These are phyloP conservation scores for Trematomus bernacchii DNA, from an alignment of 2,797 vertebrate species.

Conservation along the genomic window DNA sequence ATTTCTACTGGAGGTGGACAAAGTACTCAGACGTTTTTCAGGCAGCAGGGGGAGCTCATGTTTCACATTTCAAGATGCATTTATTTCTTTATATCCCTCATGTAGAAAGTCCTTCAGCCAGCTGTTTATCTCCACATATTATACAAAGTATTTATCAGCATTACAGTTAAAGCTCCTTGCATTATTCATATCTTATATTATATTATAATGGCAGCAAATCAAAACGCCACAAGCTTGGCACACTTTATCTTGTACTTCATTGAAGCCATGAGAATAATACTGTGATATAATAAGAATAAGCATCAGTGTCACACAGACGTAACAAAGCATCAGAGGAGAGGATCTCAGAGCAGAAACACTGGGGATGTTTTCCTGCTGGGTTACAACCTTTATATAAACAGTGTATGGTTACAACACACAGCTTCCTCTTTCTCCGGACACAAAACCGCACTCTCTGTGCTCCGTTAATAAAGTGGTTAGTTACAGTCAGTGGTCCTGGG, in stretches of 20 bases:
- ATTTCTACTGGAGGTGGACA: no score
- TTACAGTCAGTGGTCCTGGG: conserved; percentile 48
- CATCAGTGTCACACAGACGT: conserved; percentile 23
- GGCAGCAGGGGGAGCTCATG: conserved; percentile 71
- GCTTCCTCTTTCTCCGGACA: conserved; percentile 50
- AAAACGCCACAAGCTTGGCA: conserved; percentile 13
- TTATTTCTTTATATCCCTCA: neutral
- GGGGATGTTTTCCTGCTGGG: conserved; percentile 54
- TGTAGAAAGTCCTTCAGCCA: conserved; percentile 25
- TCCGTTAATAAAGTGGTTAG: conserved; percentile 61
- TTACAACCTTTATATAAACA: conserved; percentile 13
- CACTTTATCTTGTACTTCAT: conserved; percentile 1
- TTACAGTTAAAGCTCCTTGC: neutral
- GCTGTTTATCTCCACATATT: conserved; percentile 32
- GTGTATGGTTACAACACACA: conserved; percentile 40
- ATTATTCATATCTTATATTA: conserved; percentile 17
- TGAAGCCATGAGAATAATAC: conserved; percentile 9
- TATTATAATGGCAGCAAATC: conserved; percentile 13
- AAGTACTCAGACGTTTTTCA: no score
- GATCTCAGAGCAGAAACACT: conserved; percentile 44
- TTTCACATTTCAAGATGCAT: conserved; percentile 9
- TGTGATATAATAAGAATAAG: conserved; percentile 7
- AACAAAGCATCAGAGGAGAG: conserved; percentile 36
- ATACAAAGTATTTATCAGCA: conserved; percentile 18
- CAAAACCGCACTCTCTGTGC: conserved; percentile 55